phyloP scores from a whole-genome alignment of 2,113 vertebrate species.

The Ochotona princeps region DNA sequence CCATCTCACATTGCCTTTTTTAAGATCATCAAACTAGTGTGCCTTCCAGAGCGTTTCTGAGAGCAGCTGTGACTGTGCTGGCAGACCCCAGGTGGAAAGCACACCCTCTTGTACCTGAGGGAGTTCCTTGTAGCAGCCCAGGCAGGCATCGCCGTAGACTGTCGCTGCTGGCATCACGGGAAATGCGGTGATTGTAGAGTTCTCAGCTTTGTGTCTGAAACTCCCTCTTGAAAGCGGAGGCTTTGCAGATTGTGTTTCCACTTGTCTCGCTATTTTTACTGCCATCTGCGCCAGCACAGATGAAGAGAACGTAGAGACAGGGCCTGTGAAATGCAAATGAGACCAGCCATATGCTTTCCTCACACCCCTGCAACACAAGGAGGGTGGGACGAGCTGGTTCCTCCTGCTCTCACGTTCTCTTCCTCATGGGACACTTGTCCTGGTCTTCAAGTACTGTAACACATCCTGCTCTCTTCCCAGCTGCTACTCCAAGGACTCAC shows the following conservation, averaged over 20 bases:
- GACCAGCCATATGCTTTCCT: neutral
- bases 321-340: neutral
- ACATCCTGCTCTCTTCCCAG: neutral
- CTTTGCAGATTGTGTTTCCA: neutral
- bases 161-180: neutral
- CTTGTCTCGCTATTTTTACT: neutral
- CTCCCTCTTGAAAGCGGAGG: neutral
- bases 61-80: neutral
- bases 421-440: neutral
- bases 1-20: neutral
- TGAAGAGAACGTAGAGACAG: neutral
- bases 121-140: accelerated
- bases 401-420: neutral
- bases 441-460: neutral
- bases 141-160: neutral
- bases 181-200: neutral
- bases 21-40: too few relatives aligned
- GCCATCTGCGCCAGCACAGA: neutral
- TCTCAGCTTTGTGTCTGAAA: neutral
- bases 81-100: neutral
- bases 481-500: accelerated
- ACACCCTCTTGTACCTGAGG: neutral
- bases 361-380: neutral
- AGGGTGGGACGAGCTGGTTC: neutral
- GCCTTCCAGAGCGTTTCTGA: neutral